Base-by-base conservation (phyloP, 2,888 invertebrate species). In the Operophtera brumata region DNA sequence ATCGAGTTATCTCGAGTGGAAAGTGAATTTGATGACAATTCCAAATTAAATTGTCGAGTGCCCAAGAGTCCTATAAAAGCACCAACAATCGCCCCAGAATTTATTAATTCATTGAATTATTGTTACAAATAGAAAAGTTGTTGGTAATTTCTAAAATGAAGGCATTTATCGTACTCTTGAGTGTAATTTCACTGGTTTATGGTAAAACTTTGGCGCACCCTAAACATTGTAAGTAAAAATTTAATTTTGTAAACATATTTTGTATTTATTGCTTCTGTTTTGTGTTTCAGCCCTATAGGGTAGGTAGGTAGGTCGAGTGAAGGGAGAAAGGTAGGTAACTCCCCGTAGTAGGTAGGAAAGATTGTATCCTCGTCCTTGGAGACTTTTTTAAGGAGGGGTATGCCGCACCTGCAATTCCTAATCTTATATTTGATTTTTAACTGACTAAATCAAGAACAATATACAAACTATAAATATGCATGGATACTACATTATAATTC, bases 141-240 rank as follows among this genome's bases (percentile, higher is more conserved):
- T 47, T 59, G 11, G 51, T 63, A 67, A 55, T 66, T 67, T 51
- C 36, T 36, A 70, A 69, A 72, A 82, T 82, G 82, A 82, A 78
- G 66, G 67, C 63, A 48, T 70, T 78, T 61, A 64, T 78, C 47
- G 66, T 75, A 30, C 60, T 78, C 53, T 70, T 71, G 64, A 66
- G 71, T 66, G 54, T 77, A 26, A 63, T 80, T 65, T 69, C 71
- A 14, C 44, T 79, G 54, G 75, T 71, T 60, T 78, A 75, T 64
- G 70, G 73, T 48, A 78, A 76, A 73, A 71, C 64, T 67, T 71
- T 77, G 55, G 59, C 60, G 37, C 63, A 67, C 48, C 69, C 71
- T n/a, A 65, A 64, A 30, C 61, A 71, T 54, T 35, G 76, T 78
- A 67, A 75, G 76, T 68, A 50, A 57, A 50, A 57, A 39, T 57